Conservation (phyloP, 2,113 vertebrate genomes). For the Psammodynastes pulverulentus region DNA sequence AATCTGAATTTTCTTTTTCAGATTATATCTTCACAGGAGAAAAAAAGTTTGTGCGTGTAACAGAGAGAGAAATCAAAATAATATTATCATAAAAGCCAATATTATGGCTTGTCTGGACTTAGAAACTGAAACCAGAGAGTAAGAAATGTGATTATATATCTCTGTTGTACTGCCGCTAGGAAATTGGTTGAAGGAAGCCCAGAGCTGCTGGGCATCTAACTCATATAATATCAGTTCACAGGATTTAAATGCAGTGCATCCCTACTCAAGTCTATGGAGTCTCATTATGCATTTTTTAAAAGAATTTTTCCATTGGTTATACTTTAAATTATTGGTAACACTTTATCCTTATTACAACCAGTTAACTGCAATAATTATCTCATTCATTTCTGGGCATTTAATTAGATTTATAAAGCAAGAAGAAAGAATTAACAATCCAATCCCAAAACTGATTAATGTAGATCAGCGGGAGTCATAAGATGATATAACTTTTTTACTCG, state of each 20-base stretch:
- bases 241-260: neutral
- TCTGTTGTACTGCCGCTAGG: neutral
- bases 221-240: neutral
- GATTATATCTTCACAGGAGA: neutral
- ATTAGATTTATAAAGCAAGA: slow-evolving; percentile 10
- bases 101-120: neutral
- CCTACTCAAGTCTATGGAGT: neutral
- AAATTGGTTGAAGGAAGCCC: neutral
- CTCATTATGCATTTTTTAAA: neutral
- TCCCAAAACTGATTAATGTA: neutral
- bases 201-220: neutral
- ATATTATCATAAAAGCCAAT: neutral
- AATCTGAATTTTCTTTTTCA: neutral
- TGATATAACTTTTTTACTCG: neutral
- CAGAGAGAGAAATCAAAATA: neutral
- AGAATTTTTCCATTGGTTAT: neutral
- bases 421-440: neutral
- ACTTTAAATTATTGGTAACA: neutral
- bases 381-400: slow-evolving; percentile 5
- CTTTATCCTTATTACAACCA: neutral
- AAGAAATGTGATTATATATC: neutral
- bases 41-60: neutral
- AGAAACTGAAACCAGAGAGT: neutral
- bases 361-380: slow-evolving; percentile 16
- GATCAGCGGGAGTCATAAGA: neutral